These are phyloP conservation scores for Tiliacea citrago DNA, from an alignment of 2,888 invertebrate genomes.

Conservation along the genomic window DNA sequence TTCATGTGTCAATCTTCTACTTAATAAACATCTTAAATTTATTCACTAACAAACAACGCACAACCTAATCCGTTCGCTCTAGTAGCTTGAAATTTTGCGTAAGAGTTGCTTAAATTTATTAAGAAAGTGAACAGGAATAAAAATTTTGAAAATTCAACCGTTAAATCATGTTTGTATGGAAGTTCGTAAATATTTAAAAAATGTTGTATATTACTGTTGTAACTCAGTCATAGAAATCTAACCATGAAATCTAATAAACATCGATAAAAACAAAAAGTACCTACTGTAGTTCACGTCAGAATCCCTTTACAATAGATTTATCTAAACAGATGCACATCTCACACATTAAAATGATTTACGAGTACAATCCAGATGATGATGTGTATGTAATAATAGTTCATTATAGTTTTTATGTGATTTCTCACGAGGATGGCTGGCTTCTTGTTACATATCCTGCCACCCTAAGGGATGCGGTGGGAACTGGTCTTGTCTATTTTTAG, in stretches of 20 bases:
- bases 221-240: neutral
- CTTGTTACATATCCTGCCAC: conserved; percentile 62
- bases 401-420: conserved; percentile 58
- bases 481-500: conserved; percentile 59
- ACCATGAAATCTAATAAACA: neutral
- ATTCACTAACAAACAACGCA: too few species aligned
- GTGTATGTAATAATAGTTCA: conserved; percentile 37
- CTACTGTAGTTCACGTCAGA: neutral
- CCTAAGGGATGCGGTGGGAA: conserved; percentile 62
- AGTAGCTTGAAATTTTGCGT: too few species aligned
- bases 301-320: conserved; percentile 4
- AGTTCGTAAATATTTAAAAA: too few species aligned
- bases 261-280: neutral
- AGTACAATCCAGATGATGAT: conserved; percentile 32
- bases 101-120: too few species aligned
- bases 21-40: too few species aligned
- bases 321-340: conserved; percentile 14
- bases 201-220: too few species aligned
- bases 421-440: conserved; percentile 63
- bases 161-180: too few species aligned
- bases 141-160: too few species aligned
- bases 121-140: too few species aligned
- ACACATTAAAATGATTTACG: conserved; percentile 39
- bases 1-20: too few species aligned
- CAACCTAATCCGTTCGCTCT: too few species aligned